These are phyloP conservation scores for Perdita meconis DNA, from an alignment of 2,888 invertebrate species.

Conservation along the genomic window DNA sequence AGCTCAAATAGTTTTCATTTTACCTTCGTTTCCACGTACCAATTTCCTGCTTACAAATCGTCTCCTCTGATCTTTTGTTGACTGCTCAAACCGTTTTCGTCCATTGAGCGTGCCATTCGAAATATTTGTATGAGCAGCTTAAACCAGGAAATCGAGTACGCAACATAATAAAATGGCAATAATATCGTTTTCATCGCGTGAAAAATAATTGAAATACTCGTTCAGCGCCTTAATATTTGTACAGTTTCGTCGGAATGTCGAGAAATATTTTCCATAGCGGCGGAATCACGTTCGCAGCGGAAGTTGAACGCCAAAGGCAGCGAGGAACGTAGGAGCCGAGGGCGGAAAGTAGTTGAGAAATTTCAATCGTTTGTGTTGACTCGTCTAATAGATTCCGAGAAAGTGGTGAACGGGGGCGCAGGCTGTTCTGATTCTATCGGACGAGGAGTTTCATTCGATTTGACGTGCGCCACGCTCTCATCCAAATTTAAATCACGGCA, in stretches of 20 bases:
- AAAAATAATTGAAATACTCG: background rate
- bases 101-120: too few species aligned
- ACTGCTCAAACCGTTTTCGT: too few species aligned
- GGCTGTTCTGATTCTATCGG: conserved; percentile 53
- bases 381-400: conserved; percentile 59
- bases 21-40: too few species aligned
- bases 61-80: too few species aligned
- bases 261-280: conserved; percentile 39
- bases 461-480: conserved; percentile 30
- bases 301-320: conserved; percentile 41
- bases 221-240: conserved; percentile 35
- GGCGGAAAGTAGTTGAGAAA: conserved; percentile 56
- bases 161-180: too few species aligned
- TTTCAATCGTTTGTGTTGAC: conserved; percentile 61
- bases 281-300: conserved; percentile 29
- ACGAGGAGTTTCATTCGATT: conserved; percentile 55
- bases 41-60: too few species aligned
- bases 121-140: too few species aligned
- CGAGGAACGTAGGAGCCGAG: conserved; percentile 36
- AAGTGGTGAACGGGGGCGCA: conserved; percentile 33
- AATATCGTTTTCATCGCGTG: background rate
- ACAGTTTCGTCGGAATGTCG: background rate
- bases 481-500: conserved; percentile 53
- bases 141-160: too few species aligned
- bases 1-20: too few species aligned